These are phyloP conservation scores for Fissipunctia ypsillon DNA, from an alignment of 2,888 invertebrate genomes.

Conservation along the genomic window DNA sequence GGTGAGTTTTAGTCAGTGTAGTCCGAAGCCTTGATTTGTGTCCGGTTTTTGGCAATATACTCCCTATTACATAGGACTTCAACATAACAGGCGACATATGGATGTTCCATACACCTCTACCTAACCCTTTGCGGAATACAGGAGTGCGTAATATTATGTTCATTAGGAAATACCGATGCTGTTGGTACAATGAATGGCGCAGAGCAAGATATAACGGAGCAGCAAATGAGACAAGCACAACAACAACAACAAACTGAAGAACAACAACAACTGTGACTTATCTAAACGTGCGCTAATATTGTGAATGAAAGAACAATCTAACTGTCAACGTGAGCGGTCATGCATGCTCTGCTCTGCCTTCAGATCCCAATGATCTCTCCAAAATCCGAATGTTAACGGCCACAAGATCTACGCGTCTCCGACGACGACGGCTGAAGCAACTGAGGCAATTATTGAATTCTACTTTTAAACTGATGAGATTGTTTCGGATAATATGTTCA, in stretches of 20 bases:
- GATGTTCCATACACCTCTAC: neutral
- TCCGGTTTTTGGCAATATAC: neutral
- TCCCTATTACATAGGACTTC: neutral
- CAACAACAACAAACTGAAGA: no score
- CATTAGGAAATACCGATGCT: neutral
- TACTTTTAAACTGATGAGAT: neutral
- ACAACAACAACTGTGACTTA: slow-evolving; percentile 3
- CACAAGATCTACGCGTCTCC: no score
- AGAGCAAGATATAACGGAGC: slow-evolving; percentile 25
- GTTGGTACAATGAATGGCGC: slow-evolving; percentile 5
- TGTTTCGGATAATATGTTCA: neutral
- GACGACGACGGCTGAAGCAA: neutral
- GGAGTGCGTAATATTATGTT: neutral
- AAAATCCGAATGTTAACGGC: no score
- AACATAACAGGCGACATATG: no score
- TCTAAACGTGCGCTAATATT: neutral
- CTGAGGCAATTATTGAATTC: neutral
- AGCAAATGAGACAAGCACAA: slow-evolving; percentile 6
- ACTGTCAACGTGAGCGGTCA: no score
- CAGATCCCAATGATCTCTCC: no score
- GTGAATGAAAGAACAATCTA: neutral
- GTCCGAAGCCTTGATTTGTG: no score
- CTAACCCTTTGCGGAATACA: neutral
- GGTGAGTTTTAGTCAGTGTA: no score
- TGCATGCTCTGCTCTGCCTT: no score